A percentile compares a stretch with the other conserved stretches of the same genome.
Conservation (phyloP, 2,888 invertebrate genomes). For the Tetheella fluctuosa region DNA sequence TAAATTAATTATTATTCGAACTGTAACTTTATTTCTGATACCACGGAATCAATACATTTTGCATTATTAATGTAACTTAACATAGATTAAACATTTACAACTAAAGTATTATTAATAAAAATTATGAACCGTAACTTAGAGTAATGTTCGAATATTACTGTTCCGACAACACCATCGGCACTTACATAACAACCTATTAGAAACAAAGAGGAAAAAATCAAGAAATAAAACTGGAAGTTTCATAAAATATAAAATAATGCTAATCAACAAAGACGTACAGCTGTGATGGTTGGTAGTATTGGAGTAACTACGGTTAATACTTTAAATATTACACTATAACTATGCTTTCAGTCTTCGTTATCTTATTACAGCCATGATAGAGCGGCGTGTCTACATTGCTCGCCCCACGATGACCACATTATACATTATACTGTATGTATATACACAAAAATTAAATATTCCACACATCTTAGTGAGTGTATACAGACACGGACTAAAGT, state of each 20-base stretch:
- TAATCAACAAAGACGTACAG: constrained; percentile 56
- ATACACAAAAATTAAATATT: constrained; percentile 46
- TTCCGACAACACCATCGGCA: constrained; percentile 18
- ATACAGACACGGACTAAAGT: constrained; percentile 18
- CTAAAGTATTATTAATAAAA: constrained; percentile 30
- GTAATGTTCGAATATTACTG: constrained; percentile 21
- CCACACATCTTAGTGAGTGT: constrained; percentile 25
- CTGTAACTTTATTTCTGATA: constrained; percentile 31
- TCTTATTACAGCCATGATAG: constrained; percentile 77
- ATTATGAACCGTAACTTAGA: constrained; percentile 28
- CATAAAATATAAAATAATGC: constrained; percentile 30
- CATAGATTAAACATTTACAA: constrained; percentile 33
- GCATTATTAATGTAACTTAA: constrained; percentile 34
- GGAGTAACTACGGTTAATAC: constrained; percentile 67
- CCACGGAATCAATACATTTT: constrained; percentile 33
- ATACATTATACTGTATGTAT: constrained; percentile 52
- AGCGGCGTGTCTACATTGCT: constrained; percentile 51
- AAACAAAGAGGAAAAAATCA: constrained; percentile 25
- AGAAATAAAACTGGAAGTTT: constrained; percentile 29
- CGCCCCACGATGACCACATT: constrained; percentile 59
- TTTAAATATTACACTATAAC: constrained; percentile 80
- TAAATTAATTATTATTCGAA: constrained; percentile 1
- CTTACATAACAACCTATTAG: constrained; percentile 24
- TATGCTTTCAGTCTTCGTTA: constrained; percentile 82
- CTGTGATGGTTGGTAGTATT: constrained; percentile 66